A percentile compares a stretch with the other conserved stretches of the same genome.
These are phyloP conservation scores for Theropithecus gelada DNA, from an alignment of 2,113 vertebrate genomes.

Conservation along the genomic window DNA sequence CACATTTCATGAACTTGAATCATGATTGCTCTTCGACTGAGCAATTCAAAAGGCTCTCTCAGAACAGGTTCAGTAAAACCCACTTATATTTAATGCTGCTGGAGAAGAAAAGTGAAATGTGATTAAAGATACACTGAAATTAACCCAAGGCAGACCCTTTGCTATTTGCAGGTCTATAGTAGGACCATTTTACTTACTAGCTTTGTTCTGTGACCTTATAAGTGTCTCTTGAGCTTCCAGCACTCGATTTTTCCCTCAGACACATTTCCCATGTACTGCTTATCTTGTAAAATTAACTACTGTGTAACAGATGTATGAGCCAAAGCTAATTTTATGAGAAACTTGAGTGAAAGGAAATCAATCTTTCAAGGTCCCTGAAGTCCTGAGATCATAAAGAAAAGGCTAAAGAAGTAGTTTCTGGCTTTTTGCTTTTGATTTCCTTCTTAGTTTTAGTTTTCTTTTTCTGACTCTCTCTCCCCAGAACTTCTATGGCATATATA, in stretches of 20 bases:
- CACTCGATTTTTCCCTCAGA: conserved; percentile 27
- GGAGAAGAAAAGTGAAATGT: conserved; percentile 56
- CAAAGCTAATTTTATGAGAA: conserved; percentile 53
- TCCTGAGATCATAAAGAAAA: conserved; percentile 15
- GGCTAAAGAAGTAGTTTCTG: neutral
- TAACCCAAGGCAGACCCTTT: conserved; percentile 5
- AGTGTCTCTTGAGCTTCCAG: conserved; percentile 36
- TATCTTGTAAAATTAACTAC: conserved; percentile 55
- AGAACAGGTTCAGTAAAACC: neutral
- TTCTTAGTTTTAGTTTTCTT: conserved; percentile 49
- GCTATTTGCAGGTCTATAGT: neutral
- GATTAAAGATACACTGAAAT: conserved; percentile 36
- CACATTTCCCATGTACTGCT: neutral
- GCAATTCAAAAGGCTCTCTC: conserved; percentile 15
- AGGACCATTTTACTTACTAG: neutral
- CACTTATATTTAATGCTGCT: neutral
- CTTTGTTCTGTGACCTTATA: conserved; percentile 52
- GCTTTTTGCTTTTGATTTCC: neutral
- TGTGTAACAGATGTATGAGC: conserved; percentile 26
- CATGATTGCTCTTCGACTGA: conserved; percentile 9
- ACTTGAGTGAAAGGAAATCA: conserved; percentile 10
- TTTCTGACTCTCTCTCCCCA: neutral
- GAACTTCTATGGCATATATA: neutral
- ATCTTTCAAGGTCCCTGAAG: conserved; percentile 52
- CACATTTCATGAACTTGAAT: conserved; percentile 32